Percentiles rank a stretch among this genome's conserved stretches.
These are phyloP conservation scores for Atopsyche davidsoni DNA, from an alignment of 1,140 invertebrate species.

Conservation along the genomic window DNA sequence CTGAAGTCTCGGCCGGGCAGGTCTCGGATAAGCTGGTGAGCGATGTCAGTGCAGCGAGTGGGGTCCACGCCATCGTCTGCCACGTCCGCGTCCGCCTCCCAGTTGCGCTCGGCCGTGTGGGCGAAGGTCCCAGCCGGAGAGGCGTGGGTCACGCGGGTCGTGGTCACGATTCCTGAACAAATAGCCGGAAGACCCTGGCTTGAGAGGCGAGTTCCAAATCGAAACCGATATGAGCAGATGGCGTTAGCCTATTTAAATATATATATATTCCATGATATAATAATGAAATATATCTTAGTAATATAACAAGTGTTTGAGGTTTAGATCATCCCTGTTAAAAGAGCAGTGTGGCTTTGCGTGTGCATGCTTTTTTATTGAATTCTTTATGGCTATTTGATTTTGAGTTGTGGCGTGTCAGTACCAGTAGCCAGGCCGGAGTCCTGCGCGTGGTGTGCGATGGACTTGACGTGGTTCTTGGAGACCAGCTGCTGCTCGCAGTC, in stretches of 20 bases:
- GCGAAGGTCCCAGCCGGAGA: constrained; percentile 74
- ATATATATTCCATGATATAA: too few relatives aligned
- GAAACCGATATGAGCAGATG: too few relatives aligned
- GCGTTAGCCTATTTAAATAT: too few relatives aligned
- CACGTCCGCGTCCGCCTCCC: constrained; percentile 67
- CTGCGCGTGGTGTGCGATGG: constrained; percentile 67
- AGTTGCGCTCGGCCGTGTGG: constrained; percentile 67
- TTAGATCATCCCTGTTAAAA: too few relatives aligned
- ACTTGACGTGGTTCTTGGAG: constrained; percentile 49
- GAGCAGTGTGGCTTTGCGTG: too few relatives aligned
- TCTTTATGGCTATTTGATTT: neutral
- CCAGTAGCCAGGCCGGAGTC: constrained; percentile 64
- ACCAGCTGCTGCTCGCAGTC: constrained; percentile 52
- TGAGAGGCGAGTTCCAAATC: too few relatives aligned
- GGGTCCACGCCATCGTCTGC: constrained; percentile 37
- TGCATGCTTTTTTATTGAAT: too few relatives aligned
- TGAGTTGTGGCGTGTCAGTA: constrained; percentile 23
- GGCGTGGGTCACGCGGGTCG: constrained; percentile 67
- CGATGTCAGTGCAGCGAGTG: constrained; percentile 47
- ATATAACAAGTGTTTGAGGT: too few relatives aligned
- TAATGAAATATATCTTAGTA: constrained; percentile 29
- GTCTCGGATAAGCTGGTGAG: constrained; percentile 57
- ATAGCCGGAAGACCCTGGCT: too few relatives aligned
- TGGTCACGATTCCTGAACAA: constrained; percentile 61
- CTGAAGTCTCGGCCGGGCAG: constrained; percentile 47